A percentile compares a stretch with the other conserved stretches of the same genome.
phyloP scores from a whole-genome alignment of 2,888 invertebrate genomes.

The Drosophila lutescens region DNA sequence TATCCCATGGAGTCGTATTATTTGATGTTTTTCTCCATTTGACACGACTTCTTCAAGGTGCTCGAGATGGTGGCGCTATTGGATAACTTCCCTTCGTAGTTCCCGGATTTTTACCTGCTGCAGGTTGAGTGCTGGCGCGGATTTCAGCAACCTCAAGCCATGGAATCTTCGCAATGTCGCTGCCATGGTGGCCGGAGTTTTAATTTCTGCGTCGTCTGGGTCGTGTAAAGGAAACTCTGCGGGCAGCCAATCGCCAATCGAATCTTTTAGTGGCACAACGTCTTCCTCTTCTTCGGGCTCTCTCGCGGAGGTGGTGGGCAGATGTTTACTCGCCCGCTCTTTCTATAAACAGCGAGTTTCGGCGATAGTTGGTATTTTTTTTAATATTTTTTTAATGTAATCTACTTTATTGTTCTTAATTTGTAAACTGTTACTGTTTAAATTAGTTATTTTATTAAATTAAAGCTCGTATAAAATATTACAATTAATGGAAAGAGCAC shows the following conservation, averaged over 20 bases:
- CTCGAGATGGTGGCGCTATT: neutral
- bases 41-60: constrained; percentile 14
- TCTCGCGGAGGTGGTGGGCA: constrained; percentile 38
- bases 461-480: no score
- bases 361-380: constrained; percentile 3
- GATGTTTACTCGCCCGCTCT: constrained; percentile 64
- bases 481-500: no score
- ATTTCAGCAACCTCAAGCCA: constrained; percentile 92
- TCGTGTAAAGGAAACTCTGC: constrained; percentile 72
- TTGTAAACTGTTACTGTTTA: no score
- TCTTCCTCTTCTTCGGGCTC: constrained; percentile 47
- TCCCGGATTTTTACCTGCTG: constrained; percentile 86
- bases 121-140: constrained; percentile 87
- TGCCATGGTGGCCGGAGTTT: constrained; percentile 90
- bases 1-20: neutral
- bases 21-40: constrained; percentile 20
- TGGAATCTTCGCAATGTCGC: constrained; percentile 94
- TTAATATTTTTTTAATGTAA: no score
- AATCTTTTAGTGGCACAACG: constrained; percentile 63
- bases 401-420: no score
- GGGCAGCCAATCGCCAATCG: constrained; percentile 71
- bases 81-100: constrained; percentile 15
- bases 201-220: constrained; percentile 81
- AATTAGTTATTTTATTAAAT: neutral
- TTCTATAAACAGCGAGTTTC: neutral